Evolutionary conservation across 2,113 vertebrate genomes (phyloP), one percentile per base, ranked within the genome.

Genomic region (Albula glossodonta): DNA sequence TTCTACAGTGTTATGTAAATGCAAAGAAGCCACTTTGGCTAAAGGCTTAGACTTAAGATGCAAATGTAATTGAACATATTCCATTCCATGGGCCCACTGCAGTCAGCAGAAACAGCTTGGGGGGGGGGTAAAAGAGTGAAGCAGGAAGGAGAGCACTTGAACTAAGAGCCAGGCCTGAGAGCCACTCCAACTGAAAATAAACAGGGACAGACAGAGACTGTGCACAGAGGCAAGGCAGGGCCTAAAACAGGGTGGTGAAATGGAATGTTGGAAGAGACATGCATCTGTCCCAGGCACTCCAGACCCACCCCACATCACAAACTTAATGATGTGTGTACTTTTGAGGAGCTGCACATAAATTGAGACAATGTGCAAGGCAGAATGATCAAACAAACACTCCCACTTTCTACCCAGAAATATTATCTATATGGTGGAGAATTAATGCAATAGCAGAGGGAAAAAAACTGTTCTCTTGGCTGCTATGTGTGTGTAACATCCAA

Each of bases 131-230:
- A 66, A 66, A 2, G 70, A 74, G 70, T 25, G 56, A 83, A n/a
- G 52, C 81, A 56, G 56, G 25, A 60, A 60, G 56, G 51, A 41
- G 53, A 81, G 80, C 80, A 81, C 80, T 83, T 60, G 22, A 57
- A 31, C 25, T 63, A 48, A 83, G 56, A 53, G 80, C 15, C 3
- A n/a, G n/a, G 49, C 13, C 51, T n/a, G 51, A 56, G 56, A 41
- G 13, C n/a, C 22, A 56, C 52, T 83, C n/a, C 25, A 63, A 31
- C 2, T 12, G 22, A 83, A 51, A 53, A 53, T 81, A 81, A 81
- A 81, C 50, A 74, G 80, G 3, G 63, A 22, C 63, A n/a, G 63
- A 70, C 63, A 70, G 63, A 17, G 31, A 41, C 31, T 41, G 31
- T 41, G 31, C 31, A 41, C 31, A 41, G 31, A 41, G 1, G 31